phyloP scores from a whole-genome alignment of 2,113 vertebrate genomes.

The Dasyornis broadbenti region DNA sequence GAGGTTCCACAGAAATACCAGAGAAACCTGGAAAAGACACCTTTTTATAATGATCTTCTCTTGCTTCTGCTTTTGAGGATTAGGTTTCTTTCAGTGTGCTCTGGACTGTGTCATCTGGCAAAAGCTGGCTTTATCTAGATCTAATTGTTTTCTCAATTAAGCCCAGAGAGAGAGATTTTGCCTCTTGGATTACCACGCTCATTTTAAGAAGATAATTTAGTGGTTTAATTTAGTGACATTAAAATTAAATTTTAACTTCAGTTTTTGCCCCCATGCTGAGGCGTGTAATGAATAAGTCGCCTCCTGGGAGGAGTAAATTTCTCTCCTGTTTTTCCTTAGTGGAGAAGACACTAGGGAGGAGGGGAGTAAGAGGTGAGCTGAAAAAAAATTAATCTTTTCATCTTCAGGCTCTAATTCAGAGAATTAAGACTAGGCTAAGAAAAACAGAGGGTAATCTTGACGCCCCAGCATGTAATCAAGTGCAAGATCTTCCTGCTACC shows the following conservation, averaged over 20 bases:
- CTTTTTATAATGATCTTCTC: neutral
- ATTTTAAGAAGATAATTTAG: conserved; percentile 38
- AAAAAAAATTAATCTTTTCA: neutral
- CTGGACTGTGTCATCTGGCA: conserved; percentile 12
- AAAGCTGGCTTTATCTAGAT: conserved; percentile 16
- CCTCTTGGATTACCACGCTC: conserved; percentile 19
- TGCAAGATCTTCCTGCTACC: neutral
- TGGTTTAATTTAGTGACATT: conserved; percentile 15
- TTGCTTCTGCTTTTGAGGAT: neutral
- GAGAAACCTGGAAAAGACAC: neutral
- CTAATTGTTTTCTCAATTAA: conserved; percentile 54
- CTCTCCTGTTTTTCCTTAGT: neutral
- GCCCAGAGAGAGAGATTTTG: conserved; percentile 42
- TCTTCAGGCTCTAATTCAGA: neutral
- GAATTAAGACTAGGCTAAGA: neutral
- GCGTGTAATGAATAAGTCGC: neutral
- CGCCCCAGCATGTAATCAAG: neutral
- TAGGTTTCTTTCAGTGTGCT: conserved; percentile 19
- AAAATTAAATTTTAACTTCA: conserved; percentile 40
- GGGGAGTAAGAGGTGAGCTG: neutral
- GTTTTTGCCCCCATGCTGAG: neutral
- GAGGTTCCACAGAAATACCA: neutral
- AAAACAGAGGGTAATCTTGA: neutral
- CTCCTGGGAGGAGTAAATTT: neutral
- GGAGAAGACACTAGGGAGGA: neutral